Percentiles rank a stretch among this genome's conserved stretches.
phyloP scores from a whole-genome alignment of 2,797 vertebrate species.

The Cuniculus paca region DNA sequence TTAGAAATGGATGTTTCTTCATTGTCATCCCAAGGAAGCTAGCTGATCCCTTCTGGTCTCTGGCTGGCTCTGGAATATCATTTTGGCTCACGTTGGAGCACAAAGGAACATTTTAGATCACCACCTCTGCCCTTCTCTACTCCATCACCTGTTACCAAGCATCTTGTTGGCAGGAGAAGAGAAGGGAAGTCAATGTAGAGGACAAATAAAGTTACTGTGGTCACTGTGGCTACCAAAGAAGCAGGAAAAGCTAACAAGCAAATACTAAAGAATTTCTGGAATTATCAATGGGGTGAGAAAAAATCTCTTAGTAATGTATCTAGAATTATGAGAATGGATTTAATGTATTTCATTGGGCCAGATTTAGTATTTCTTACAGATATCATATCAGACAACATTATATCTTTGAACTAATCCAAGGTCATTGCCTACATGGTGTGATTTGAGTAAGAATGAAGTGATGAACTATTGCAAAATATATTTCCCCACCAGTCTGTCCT shows the following conservation, averaged over 20 bases:
- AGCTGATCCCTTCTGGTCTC: background rate
- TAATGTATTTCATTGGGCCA: background rate
- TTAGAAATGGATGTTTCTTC: slow-evolving; percentile 48
- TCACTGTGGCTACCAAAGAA: slow-evolving; percentile 21
- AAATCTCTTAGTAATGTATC: background rate
- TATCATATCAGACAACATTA: background rate
- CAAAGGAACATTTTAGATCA: slow-evolving; percentile 34
- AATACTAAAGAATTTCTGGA: slow-evolving; percentile 23
- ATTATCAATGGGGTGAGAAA: background rate
- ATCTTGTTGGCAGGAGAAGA: slow-evolving; percentile 43
- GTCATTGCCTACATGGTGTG: background rate
- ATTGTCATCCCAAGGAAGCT: background rate
- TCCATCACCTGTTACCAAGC: slow-evolving; percentile 45
- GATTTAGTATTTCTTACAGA: slow-evolving; percentile 37
- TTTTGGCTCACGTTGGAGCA: background rate
- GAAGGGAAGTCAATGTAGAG: background rate
- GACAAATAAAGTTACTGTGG: slow-evolving; percentile 49
- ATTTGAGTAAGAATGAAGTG: slow-evolving; percentile 28
- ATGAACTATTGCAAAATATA: slow-evolving; percentile 2
- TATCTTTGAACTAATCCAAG: slow-evolving; percentile 29
- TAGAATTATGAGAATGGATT: slow-evolving; percentile 3
- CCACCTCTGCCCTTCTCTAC: background rate
- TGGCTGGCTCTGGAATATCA: slow-evolving; percentile 26
- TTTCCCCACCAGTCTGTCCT: background rate
- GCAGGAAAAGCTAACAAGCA: background rate